Conservation (phyloP, 1,140 invertebrate species). For the Drosophila sturtevanti region DNA sequence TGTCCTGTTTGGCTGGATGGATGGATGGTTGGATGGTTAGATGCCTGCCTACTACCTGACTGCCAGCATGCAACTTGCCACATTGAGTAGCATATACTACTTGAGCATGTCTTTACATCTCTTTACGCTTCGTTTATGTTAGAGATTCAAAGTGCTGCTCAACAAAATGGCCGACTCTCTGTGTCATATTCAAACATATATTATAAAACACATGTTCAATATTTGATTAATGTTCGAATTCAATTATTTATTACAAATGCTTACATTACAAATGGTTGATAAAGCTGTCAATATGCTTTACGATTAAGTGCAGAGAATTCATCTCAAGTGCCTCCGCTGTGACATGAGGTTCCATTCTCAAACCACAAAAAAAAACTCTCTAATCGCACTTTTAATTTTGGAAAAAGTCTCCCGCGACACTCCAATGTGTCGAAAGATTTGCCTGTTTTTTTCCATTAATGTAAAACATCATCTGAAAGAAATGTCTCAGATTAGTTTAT, state of each 20-base stretch:
- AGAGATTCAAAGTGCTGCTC: conserved; percentile 38
- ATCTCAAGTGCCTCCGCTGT: conserved; percentile 1
- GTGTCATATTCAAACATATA: background rate
- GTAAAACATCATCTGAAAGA: too few species aligned
- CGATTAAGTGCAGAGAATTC: background rate
- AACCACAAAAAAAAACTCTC: too few species aligned
- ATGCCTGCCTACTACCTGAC: background rate
- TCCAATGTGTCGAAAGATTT: too few species aligned
- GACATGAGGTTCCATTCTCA: too few species aligned
- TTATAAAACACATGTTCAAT: conserved; percentile 4
- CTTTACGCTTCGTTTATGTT: conserved; percentile 69
- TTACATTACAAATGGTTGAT: background rate
- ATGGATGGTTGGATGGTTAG: background rate
- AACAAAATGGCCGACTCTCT: conserved; percentile 1
- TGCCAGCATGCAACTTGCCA: conserved; percentile 38
- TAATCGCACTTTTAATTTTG: too few species aligned
- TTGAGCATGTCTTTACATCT: conserved; percentile 78
- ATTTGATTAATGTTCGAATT: conserved; percentile 13
- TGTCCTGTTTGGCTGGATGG: conserved; percentile 45
- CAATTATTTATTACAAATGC: conserved; percentile 14
- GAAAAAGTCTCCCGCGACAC: too few species aligned
- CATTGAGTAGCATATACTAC: conserved; percentile 65
- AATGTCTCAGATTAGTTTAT: too few species aligned
- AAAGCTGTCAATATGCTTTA: background rate
- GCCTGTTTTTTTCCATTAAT: too few species aligned